These are phyloP conservation scores for Hermodice carunculata DNA, from an alignment of 2,888 invertebrate genomes.

Conservation along the genomic window DNA sequence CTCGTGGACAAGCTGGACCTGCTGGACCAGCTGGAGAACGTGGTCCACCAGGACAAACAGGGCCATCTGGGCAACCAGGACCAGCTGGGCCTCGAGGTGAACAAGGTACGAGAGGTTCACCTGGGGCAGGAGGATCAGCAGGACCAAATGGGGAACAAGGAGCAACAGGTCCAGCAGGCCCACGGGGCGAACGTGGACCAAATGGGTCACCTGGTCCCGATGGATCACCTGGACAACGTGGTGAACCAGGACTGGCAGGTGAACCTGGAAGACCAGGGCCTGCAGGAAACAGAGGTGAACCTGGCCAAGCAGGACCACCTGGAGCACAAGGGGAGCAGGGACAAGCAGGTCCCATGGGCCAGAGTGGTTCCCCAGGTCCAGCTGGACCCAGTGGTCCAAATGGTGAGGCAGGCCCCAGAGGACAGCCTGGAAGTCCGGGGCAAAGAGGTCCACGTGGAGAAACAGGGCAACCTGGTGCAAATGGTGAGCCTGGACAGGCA, in stretches of 20 bases:
- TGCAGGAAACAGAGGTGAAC: constrained; percentile 26
- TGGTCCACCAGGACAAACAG: constrained; percentile 18
- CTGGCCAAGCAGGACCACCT: constrained; percentile 18
- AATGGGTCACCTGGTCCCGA: constrained; percentile 19
- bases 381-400: constrained; percentile 18
- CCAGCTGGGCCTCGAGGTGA: constrained; percentile 26
- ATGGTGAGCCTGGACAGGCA: constrained; percentile 20
- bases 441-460: constrained; percentile 20
- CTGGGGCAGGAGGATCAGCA: constrained; percentile 31
- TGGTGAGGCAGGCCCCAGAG: constrained; percentile 33
- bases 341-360: constrained; percentile 13
- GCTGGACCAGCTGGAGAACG: constrained; percentile 22
- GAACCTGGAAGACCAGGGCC: constrained; percentile 28
- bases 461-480: constrained; percentile 21
- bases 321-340: constrained; percentile 18
- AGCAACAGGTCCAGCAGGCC: constrained; percentile 16
- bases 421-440: constrained; percentile 36
- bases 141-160: constrained; percentile 30
- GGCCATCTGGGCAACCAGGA: constrained; percentile 18
- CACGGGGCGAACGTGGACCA: constrained; percentile 26
- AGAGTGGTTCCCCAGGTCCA: constrained; percentile 13
- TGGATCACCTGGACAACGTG: constrained; percentile 13
- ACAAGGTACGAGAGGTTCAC: constrained; percentile 23
- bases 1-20: background rate
- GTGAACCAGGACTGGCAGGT: constrained; percentile 21